These are phyloP conservation scores for Drosophila merina DNA, from an alignment of 2,888 invertebrate species.

Conservation along the genomic window DNA sequence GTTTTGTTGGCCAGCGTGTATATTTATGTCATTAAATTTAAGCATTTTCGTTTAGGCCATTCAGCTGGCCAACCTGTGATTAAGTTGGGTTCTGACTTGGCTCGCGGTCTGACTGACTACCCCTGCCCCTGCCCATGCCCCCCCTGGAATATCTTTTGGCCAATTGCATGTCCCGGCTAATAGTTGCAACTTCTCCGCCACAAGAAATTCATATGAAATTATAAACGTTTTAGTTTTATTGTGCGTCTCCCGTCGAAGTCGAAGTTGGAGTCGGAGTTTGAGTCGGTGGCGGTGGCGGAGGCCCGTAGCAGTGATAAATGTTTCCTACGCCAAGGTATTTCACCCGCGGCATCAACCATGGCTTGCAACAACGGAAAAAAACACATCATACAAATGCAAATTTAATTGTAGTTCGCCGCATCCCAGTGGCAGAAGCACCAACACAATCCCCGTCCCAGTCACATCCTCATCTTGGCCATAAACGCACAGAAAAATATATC, in stretches of 20 bases:
- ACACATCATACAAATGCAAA: slow-evolving; percentile 83
- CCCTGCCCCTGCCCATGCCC: neutral
- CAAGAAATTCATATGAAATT: slow-evolving; percentile 80
- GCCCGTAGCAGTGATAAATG: slow-evolving; percentile 81
- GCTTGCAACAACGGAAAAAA: slow-evolving; percentile 25
- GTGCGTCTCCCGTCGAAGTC: slow-evolving; percentile 54
- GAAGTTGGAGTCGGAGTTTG: slow-evolving; percentile 29
- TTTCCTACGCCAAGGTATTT: slow-evolving; percentile 81
- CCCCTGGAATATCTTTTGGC: slow-evolving; percentile 50
- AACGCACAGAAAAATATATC: slow-evolving; percentile 58
- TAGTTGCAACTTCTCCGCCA: slow-evolving; percentile 59
- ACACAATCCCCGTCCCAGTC: slow-evolving; percentile 15
- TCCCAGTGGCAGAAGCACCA: slow-evolving; percentile 46
- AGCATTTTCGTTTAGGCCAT: slow-evolving; percentile 83
- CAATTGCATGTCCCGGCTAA: slow-evolving; percentile 74
- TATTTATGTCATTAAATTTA: slow-evolving; percentile 83
- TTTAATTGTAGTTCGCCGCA: slow-evolving; percentile 81
- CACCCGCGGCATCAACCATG: slow-evolving; percentile 70
- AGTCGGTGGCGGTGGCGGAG: slow-evolving; percentile 51
- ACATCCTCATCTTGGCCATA: slow-evolving; percentile 14
- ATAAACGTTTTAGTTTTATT: slow-evolving; percentile 83
- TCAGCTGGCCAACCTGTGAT: slow-evolving; percentile 80
- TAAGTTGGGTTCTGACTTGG: slow-evolving; percentile 63
- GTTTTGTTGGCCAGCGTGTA: slow-evolving; percentile 46
- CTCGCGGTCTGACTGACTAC: slow-evolving; percentile 34